Evolutionary conservation across 2,888 invertebrate species (phyloP).

Genomic region (Ecdyonurus torrentis): DNA sequence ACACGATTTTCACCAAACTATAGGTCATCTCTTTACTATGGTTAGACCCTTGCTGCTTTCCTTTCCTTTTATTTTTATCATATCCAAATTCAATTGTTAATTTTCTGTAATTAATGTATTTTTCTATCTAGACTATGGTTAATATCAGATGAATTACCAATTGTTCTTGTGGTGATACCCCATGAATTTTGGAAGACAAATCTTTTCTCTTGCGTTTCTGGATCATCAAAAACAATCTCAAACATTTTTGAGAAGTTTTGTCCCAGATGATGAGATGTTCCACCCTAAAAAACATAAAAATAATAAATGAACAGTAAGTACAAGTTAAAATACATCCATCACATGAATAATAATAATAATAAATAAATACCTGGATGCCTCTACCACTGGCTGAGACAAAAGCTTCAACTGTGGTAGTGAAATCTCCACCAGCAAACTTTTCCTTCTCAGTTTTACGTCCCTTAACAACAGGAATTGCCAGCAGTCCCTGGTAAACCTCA

Average conservation of each 20-base stretch:
- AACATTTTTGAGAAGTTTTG: slow-evolving; percentile 99
- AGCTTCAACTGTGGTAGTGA: slow-evolving; percentile 93
- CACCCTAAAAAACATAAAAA: slow-evolving; percentile 41
- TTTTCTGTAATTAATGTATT: too few species aligned
- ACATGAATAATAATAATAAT: background rate
- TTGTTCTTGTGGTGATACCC: slow-evolving; percentile 94
- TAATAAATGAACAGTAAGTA: background rate
- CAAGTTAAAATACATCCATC: background rate
- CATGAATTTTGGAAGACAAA: slow-evolving; percentile 96
- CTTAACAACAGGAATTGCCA: slow-evolving; percentile 91
- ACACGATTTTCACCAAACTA: background rate
- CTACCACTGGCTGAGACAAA: slow-evolving; percentile 87
- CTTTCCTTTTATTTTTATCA: too few species aligned
- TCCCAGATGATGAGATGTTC: slow-evolving; percentile 94
- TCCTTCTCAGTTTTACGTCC: slow-evolving; percentile 97
- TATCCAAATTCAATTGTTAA: too few species aligned
- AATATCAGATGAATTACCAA: slow-evolving; percentile 36
- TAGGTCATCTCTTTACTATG: too few species aligned
- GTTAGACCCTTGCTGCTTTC: too few species aligned
- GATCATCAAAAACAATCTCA: slow-evolving; percentile 88
- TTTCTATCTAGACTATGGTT: too few species aligned
- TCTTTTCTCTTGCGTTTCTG: slow-evolving; percentile 71
- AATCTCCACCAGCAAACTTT: slow-evolving; percentile 96
- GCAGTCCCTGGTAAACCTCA: slow-evolving; percentile 69
- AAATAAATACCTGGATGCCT: slow-evolving; percentile 82